Conservation (phyloP, 2,888 invertebrate species). For the Drosophila histrio region DNA sequence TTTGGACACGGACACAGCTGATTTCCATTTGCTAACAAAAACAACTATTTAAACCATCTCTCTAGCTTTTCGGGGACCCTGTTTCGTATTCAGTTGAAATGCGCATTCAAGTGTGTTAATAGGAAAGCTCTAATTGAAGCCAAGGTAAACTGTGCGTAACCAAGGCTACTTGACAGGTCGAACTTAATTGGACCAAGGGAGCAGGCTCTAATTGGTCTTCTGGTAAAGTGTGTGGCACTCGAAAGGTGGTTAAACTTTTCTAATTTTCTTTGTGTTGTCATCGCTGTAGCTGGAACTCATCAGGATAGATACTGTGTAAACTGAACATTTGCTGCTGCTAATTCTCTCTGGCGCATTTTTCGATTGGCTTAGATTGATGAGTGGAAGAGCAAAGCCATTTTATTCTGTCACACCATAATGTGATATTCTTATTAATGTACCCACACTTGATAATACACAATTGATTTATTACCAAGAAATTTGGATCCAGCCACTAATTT, state of each 20-base stretch:
- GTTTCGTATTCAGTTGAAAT: background rate
- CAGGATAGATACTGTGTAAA: background rate
- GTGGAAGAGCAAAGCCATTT: background rate
- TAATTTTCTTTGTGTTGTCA: background rate
- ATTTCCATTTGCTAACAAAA: background rate
- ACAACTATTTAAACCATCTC: background rate
- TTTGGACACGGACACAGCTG: too few species aligned
- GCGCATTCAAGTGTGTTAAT: constrained; percentile 5
- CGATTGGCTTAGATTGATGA: too few species aligned
- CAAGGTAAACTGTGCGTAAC: constrained; percentile 19
- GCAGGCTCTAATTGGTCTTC: constrained; percentile 4
- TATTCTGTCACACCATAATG: too few species aligned
- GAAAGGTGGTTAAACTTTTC: background rate
- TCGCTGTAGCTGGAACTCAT: background rate
- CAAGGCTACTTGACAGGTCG: constrained; percentile 13
- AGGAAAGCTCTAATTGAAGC: constrained; percentile 17
- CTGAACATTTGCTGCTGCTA: background rate
- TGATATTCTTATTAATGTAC: background rate
- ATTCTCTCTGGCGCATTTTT: too few species aligned
- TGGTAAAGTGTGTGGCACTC: background rate
- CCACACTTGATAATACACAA: constrained; percentile 8
- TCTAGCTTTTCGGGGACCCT: background rate
- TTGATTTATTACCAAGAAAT: constrained; percentile 30
- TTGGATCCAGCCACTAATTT: too few species aligned
- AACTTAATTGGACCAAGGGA: constrained; percentile 10